Base-by-base conservation (phyloP, 1,140 invertebrate genomes). In the Bombus waltoni region DNA sequence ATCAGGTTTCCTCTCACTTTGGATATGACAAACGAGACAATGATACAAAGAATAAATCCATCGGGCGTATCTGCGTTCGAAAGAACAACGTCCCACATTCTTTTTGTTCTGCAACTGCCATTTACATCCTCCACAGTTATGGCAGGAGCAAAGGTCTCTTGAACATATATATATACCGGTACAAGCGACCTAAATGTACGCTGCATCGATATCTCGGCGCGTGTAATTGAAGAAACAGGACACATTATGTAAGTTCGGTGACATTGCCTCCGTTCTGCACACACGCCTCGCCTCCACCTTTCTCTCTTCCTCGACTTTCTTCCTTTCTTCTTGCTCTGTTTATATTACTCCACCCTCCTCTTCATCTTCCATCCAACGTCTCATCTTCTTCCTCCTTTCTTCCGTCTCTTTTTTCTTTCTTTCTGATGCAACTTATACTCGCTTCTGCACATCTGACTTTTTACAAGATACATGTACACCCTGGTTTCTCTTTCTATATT, bases 221-320 rank as follows among this genome's bases (percentile, higher is more conserved):
- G 72, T 76, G 74, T 88, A 91, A 93, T 91, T 91, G 90, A 89
- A 90, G 86, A 87, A 87, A 90, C 71, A 82, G 80, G 85, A 89
- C 83, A 74, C 82, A 91, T 93, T 94, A 94, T 92, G 91, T 91
- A 94, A 94, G 91, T 94, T 93, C 90, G 92, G 93, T 94, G 92
- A 93, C 93, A 94, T 93, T 94, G 93, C 91, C 91, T 89, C 86
- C 90, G 88, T 92, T 92, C 88, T 89, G 89, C 89, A 90, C 87
- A 88, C 86, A 78, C 86, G 85, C 68, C 88, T 79, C 89, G 87
- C 89, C 87, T 92, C 84, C 80, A 80, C 83, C 76, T 70, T 88
- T 89, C 86, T 81, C 76, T 72, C 84, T 76, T 74, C 59, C 75
- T 79, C 74, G 68, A 83, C 86, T 78, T 75, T 76, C 66, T 38